phyloP scores from a whole-genome alignment of 2,888 invertebrate genomes.

The Sarcophaga caerulescens region DNA sequence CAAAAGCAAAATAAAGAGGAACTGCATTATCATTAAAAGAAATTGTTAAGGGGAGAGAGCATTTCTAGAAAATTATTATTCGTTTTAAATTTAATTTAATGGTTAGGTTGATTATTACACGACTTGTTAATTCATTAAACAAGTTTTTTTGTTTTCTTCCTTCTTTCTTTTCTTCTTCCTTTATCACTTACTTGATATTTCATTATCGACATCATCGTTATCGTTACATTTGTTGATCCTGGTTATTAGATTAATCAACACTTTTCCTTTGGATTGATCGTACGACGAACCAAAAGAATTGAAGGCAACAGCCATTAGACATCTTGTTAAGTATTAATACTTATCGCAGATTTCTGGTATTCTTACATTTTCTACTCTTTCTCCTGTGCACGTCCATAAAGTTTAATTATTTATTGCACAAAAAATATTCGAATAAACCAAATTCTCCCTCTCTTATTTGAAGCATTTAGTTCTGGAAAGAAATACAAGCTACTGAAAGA shows the following conservation, averaged over 20 bases:
- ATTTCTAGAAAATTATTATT: not conserved
- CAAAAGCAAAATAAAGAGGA: no score
- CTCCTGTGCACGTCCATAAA: not conserved
- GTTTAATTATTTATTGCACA: conserved; percentile 36
- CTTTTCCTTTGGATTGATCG: not conserved
- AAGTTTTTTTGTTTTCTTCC: not conserved
- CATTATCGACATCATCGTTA: conserved; percentile 6
- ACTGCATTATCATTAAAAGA: conserved; percentile 32
- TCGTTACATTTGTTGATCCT: conserved; percentile 15
- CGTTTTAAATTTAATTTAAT: conserved; percentile 6
- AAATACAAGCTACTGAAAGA: not conserved
- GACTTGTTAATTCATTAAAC: conserved; percentile 8
- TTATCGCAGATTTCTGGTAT: conserved; percentile 1
- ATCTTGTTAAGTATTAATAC: conserved; percentile 10
- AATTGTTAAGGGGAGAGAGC: not conserved
- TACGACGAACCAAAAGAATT: not conserved
- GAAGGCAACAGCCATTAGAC: not conserved
- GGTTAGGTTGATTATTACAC: not conserved
- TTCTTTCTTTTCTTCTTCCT: not conserved
- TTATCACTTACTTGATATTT: not conserved
- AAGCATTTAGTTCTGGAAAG: no score
- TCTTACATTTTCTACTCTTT: not conserved
- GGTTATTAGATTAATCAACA: conserved; percentile 39
- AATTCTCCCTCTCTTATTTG: not conserved
- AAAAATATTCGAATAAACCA: not conserved